These are phyloP conservation scores for Charadrius vociferus DNA, from an alignment of 2,113 vertebrate species.

Conservation along the genomic window DNA sequence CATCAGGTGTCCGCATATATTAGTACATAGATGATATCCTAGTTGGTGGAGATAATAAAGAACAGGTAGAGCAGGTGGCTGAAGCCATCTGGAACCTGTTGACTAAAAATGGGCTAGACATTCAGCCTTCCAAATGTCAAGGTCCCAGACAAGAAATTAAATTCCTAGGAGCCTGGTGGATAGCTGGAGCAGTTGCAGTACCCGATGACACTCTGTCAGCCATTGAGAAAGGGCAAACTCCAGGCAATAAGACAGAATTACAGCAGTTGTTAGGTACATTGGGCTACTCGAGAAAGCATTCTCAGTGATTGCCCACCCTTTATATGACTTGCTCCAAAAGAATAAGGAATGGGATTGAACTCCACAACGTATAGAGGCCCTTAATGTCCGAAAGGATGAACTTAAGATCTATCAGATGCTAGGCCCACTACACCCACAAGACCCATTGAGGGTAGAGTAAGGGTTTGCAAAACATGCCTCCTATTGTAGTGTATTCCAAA, in stretches of 20 bases:
- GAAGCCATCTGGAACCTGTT: neutral
- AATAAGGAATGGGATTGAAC: too few relatives aligned
- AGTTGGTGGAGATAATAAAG: neutral
- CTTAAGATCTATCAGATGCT: too few relatives aligned
- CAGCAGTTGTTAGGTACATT: too few relatives aligned
- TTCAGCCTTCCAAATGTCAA: neutral
- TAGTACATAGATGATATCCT: neutral
- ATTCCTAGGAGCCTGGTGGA: neutral
- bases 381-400: too few relatives aligned
- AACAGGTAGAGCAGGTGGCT: neutral
- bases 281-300: too few relatives aligned
- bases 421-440: neutral
- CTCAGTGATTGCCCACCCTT: too few relatives aligned
- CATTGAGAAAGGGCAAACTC: too few relatives aligned
- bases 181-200: neutral
- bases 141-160: neutral
- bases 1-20: neutral
- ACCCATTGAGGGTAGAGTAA: neutral
- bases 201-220: neutral
- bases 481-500: neutral
- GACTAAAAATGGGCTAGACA: neutral
- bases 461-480: neutral
- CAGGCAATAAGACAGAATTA: too few relatives aligned
- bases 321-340: too few relatives aligned
- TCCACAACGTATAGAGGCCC: too few relatives aligned